These are phyloP conservation scores for Candidula unifasciata DNA, from an alignment of 2,888 invertebrate genomes.

Conservation along the genomic window DNA sequence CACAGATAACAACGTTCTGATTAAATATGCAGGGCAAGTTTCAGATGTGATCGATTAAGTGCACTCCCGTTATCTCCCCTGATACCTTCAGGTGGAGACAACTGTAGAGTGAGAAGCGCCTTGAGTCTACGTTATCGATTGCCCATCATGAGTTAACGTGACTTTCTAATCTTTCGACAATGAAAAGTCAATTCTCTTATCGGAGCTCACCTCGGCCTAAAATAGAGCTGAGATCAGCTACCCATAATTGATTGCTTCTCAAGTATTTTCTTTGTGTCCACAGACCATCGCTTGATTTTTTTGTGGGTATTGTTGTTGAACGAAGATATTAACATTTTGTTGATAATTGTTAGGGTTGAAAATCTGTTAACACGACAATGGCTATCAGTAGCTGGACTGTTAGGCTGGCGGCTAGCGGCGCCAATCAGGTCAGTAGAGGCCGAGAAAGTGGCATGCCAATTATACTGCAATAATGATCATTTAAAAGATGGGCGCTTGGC, in stretches of 20 bases:
- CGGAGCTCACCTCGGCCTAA: not conserved
- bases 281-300: no score
- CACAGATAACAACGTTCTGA: not conserved
- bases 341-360: no score
- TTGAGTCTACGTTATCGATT: not conserved
- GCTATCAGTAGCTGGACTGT: no score
- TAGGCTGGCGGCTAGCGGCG: no score
- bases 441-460: no score
- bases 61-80: slow-evolving; percentile 4
- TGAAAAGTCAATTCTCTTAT: slow-evolving; percentile 7
- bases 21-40: slow-evolving; percentile 4
- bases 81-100: not conserved
- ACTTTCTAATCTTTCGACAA: not conserved
- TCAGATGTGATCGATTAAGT: slow-evolving; percentile 1
- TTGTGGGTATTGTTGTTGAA: no score
- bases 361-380: no score
- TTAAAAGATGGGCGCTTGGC: no score
- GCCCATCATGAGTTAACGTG: slow-evolving; percentile 18
- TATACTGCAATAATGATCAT: no score
- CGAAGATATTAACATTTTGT: no score
- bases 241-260: not conserved
- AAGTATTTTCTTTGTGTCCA: not conserved
- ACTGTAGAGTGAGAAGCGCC: not conserved
- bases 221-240: slow-evolving; percentile 29
- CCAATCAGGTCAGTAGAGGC: no score